Conservation (phyloP, 2,113 vertebrate genomes). For the Loxodonta africana region DNA sequence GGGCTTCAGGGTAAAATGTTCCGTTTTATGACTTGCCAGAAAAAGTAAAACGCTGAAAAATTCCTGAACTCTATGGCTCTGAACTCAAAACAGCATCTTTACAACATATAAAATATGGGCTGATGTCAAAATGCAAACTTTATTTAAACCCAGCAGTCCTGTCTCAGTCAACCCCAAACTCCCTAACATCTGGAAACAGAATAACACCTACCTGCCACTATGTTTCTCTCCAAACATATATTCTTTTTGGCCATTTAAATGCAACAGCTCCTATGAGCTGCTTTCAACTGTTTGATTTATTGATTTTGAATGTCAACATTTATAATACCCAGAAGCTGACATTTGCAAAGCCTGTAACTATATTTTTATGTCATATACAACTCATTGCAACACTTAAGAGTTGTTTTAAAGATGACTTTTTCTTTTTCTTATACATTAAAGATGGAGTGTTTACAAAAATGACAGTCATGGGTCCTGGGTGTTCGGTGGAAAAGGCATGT, state of each 20-base stretch:
- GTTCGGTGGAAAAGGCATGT: not conserved
- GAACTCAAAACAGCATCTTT: conserved; percentile 44
- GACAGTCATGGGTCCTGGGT: not conserved
- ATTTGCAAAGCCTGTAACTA: not conserved
- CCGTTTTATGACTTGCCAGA: not conserved
- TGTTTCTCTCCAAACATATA: not conserved
- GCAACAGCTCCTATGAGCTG: not conserved
- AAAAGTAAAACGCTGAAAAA: conserved; percentile 2
- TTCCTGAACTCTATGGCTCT: not conserved
- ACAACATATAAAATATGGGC: not conserved
- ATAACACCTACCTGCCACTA: not conserved
- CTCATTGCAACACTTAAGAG: not conserved
- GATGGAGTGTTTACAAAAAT: conserved; percentile 13
- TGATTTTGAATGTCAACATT: conserved; percentile 37
- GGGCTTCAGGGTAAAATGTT: not conserved
- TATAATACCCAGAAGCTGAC: not conserved
- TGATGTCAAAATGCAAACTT: conserved; percentile 23
- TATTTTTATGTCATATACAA: not conserved
- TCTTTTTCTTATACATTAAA: not conserved
- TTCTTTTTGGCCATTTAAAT: conserved; percentile 43
- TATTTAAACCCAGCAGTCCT: conserved; percentile 58
- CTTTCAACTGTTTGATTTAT: conserved; percentile 31
- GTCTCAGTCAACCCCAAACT: conserved; percentile 41
- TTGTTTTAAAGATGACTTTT: conserved; percentile 10
- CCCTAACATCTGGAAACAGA: not conserved